Conservation (phyloP, 2,888 invertebrate genomes). For the Xestobium rufovillosum region DNA sequence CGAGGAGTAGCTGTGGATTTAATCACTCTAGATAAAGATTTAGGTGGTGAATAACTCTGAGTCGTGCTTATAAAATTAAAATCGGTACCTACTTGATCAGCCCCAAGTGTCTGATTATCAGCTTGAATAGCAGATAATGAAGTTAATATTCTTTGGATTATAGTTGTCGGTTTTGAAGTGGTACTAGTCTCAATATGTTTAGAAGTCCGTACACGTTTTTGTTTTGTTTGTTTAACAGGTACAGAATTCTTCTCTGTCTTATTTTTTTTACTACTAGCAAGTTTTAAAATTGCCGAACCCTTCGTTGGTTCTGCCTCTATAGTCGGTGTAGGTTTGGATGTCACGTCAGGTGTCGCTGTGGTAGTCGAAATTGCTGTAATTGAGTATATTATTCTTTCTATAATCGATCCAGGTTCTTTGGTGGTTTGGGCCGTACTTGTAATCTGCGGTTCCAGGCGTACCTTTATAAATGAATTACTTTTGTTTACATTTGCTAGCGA, state of each 20-base stretch:
- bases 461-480: background rate
- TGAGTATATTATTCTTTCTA: conserved; percentile 42
- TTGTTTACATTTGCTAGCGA: background rate
- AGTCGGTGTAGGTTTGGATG: conserved; percentile 21
- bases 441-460: background rate
- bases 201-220: conserved; percentile 18
- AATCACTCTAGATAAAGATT: conserved; percentile 26
- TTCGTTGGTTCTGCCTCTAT: conserved; percentile 25
- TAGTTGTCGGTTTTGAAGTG: conserved; percentile 41
- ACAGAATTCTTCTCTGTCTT: conserved; percentile 26
- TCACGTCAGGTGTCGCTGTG: conserved; percentile 26
- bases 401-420: conserved; percentile 38
- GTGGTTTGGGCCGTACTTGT: conserved; percentile 30
- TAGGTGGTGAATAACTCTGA: conserved; percentile 12
- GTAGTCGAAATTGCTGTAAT: conserved; percentile 39
- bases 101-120: conserved; percentile 27
- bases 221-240: conserved; percentile 18
- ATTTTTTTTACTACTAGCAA: conserved; percentile 35
- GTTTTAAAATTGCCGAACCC: conserved; percentile 39
- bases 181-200: conserved; percentile 26
- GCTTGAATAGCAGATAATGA: conserved; percentile 41
- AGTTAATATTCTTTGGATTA: conserved; percentile 41
- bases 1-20: conserved; percentile 25
- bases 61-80: too few relatives aligned
- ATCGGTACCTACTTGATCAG: conserved; percentile 34